Conservation (phyloP, 1,140 invertebrate genomes). For the Bombus affinis region DNA sequence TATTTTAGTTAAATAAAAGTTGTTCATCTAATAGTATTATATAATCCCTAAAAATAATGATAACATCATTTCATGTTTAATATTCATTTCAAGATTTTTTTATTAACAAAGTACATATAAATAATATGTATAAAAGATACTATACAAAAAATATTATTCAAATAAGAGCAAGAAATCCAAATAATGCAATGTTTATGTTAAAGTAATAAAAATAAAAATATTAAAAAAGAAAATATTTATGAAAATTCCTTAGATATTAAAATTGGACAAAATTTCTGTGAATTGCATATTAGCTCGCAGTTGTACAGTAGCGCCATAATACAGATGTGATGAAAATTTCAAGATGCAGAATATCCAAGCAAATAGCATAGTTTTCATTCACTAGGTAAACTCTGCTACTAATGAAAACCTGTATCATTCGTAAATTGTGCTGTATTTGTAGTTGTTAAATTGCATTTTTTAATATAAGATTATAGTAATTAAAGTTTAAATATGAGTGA, state of each 20-base stretch:
- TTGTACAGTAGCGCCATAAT: not conserved
- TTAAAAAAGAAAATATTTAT: not conserved
- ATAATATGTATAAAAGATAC: not conserved
- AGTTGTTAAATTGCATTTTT: not conserved
- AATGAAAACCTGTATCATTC: not conserved
- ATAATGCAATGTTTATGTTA: not conserved
- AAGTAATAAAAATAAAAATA: not conserved
- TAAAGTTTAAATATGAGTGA: slow-evolving; percentile 70
- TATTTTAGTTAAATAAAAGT: not conserved
- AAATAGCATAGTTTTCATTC: not conserved
- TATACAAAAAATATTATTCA: no score
- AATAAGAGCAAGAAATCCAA: not conserved
- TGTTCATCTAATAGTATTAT: not conserved
- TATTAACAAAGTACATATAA: not conserved
- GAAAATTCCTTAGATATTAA: not conserved
- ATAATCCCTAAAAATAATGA: not conserved
- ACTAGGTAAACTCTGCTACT: not conserved
- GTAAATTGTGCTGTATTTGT: not conserved
- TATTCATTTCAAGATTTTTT: not conserved
- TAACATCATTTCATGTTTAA: not conserved
- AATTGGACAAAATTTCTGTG: slow-evolving; percentile 34
- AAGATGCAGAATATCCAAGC: not conserved
- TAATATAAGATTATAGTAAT: not conserved
- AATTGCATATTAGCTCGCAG: not conserved
- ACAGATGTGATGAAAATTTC: not conserved